Base-by-base conservation (phyloP, 2,888 invertebrate genomes). In the Epiperipatus broadwayi region DNA sequence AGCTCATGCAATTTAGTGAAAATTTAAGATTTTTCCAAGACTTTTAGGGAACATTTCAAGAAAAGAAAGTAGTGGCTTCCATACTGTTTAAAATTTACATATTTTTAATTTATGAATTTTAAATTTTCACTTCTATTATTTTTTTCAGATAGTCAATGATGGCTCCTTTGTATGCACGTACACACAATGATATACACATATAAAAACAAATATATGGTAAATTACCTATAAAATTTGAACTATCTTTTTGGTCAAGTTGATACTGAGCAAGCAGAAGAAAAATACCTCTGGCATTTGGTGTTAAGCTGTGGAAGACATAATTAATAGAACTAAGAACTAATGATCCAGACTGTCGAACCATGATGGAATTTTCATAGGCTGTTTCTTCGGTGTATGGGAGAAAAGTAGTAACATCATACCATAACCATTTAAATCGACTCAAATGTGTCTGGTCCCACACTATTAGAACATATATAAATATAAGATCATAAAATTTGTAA, bases 401-500 rank as follows among this genome's bases (percentile, higher is more conserved):
- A 58, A 78, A 78, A 0, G 84, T 81, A 0, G 87, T 84, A 3
- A 73, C 73, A 54, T 91, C 84, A 70, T 78, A 79, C 83, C 85
- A 89, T 3, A 78, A 71, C 61, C 84, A 91, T 52, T 80, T 83
- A 50, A 76, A 84, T 51, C 77, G 73, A 49, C 78, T 76, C 19
- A 79, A 61, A 53, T 79, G 81, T 4, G 71, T 70, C 50, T 84
- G 79, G 54, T 89, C 83, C 83, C 89, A 89, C 50, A 89, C 83
- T 83, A 56, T 41, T 65, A n/a, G n/a, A n/a, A n/a, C n/a, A n/a
- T n/a, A n/a, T n/a, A n/a, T n/a, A n/a, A n/a, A n/a, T n/a, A n/a
- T n/a, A n/a, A n/a, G n/a, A n/a, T n/a, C n/a, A n/a, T n/a, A n/a
- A n/a, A n/a, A n/a, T 48, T 30, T 43, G 47, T 46, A 45, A 33